Evolutionary conservation across 2,888 invertebrate species (phyloP), one percentile per base, ranked within the genome.

Genomic region (Galeruca laticollis): DNA sequence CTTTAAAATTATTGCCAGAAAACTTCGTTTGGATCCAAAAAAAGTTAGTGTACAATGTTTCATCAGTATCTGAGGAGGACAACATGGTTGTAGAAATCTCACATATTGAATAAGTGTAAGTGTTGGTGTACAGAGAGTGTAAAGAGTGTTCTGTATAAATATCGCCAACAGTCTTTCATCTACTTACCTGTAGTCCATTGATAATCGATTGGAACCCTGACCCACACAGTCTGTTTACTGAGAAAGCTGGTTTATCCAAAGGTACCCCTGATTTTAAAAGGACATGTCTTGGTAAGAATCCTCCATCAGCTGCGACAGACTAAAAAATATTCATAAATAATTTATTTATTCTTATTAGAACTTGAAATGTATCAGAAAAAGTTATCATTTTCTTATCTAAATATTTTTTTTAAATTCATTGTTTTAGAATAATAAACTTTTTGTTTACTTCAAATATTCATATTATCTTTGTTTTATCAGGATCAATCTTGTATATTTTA

Each of bases 181-280:
- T 13, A 72, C 63, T 73, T 86, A 94, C 95, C 89, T 97, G 97
- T 43, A 94, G 93, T 64, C 93, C 95, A 87, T 92, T 96, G 18
- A 98, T 91, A 72, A 99, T 88, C 0, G 99, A 91, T 84, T 99
- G 99, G 86, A 99, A 99, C 1, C 99, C 99, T 35, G 98, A 98
- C 15, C 99, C 99, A 85, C 99, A 99, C 18, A 99, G 88, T 73
- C 99, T 88, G 87, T 99, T 99, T 59, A 99, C 90, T 60, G 93
- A 92, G 1, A 96, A 87, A 0, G 95, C 97, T 1, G 98, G 97
- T 70, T 87, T 91, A 54, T 95, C 93, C 75, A 92, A 86, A 8
- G 97, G 96, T 65, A 99, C 91, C n/a, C 75, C 76, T 31, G 69
- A 89, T 78, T 92, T 90, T 18, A 99, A 88, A 0, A 92, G 89